These are phyloP conservation scores for Hypotaenidia philippensis DNA, from an alignment of 2,797 vertebrate species.

Conservation along the genomic window DNA sequence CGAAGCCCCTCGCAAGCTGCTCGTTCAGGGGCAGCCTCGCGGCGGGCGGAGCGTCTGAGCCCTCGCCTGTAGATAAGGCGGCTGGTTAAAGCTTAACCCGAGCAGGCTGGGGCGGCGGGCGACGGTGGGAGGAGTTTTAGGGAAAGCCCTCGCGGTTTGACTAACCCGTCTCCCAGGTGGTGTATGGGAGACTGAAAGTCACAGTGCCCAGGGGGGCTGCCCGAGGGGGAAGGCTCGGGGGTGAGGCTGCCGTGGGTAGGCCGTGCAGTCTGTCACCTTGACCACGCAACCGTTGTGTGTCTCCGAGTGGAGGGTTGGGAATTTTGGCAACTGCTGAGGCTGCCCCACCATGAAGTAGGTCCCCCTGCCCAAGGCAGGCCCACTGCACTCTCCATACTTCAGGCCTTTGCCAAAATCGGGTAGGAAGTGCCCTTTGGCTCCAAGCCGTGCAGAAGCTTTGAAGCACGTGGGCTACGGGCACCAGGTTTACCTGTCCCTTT, in stretches of 20 bases:
- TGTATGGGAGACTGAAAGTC: neutral
- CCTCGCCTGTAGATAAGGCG: fast-evolving
- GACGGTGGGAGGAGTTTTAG: fast-evolving
- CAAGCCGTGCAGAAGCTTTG: neutral
- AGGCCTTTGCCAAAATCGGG: neutral
- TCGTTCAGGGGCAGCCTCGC: fast-evolving
- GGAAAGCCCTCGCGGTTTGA: neutral
- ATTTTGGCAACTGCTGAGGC: fast-evolving
- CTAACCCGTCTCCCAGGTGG: fast-evolving
- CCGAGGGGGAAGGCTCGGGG: fast-evolving
- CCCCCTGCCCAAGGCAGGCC: neutral
- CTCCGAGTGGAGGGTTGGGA: fast-evolving
- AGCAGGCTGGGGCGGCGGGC: fast-evolving
- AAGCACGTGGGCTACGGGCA: neutral
- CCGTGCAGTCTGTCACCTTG: fast-evolving
- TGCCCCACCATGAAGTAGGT: neutral
- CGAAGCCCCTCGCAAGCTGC: neutral
- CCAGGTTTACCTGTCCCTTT: neutral
- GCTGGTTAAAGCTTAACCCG: neutral
- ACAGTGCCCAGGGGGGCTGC: neutral
- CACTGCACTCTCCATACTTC: fast-evolving
- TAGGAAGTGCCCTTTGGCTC: neutral
- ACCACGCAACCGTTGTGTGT: fast-evolving
- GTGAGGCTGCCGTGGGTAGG: fast-evolving
- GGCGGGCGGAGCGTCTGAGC: fast-evolving